These are phyloP conservation scores for Rhyacichthys aspro DNA, from an alignment of 2,797 vertebrate genomes.

Conservation along the genomic window DNA sequence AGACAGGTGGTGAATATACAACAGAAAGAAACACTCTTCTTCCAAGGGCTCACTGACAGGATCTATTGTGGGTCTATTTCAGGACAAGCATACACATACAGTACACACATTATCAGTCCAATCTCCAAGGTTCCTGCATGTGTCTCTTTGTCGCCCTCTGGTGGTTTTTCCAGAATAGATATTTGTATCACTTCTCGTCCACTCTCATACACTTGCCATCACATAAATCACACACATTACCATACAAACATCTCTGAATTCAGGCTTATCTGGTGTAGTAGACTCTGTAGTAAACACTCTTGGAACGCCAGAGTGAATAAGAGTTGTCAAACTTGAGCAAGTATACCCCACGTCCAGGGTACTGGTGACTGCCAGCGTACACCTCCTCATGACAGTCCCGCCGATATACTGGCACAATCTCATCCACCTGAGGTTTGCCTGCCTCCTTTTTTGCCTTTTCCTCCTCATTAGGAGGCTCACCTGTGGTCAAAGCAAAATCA, in stretches of 20 bases:
- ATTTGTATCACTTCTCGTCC: slow-evolving; percentile 24
- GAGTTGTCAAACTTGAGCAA: slow-evolving; percentile 99
- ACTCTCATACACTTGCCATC: slow-evolving; percentile 37
- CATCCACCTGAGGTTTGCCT: slow-evolving; percentile 94
- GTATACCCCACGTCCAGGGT: slow-evolving; percentile 97
- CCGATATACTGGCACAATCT: slow-evolving; percentile 99
- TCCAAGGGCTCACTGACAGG: slow-evolving; percentile 41
- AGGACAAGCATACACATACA: slow-evolving; percentile 48
- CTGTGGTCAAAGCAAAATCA: slow-evolving; percentile 37
- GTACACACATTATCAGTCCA: slow-evolving; percentile 44
- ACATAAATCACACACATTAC: slow-evolving; percentile 37
- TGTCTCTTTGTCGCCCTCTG: slow-evolving; percentile 69
- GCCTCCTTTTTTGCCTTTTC: slow-evolving; percentile 95
- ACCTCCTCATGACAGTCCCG: slow-evolving; percentile 99
- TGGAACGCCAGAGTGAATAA: slow-evolving; percentile 98
- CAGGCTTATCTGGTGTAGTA: slow-evolving; percentile 99
- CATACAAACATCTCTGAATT: slow-evolving; percentile 62
- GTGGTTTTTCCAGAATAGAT: slow-evolving; percentile 64
- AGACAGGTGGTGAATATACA: slow-evolving; percentile 56
- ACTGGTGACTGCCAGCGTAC: slow-evolving; percentile 98
- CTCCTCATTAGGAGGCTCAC: slow-evolving; percentile 86
- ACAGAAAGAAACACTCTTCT: slow-evolving; percentile 46
- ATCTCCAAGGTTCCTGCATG: slow-evolving; percentile 47
- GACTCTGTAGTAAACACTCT: slow-evolving; percentile 99
- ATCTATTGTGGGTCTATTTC: slow-evolving; percentile 47